Conservation (phyloP, 2,888 invertebrate species). For the Melipona bicolor region DNA sequence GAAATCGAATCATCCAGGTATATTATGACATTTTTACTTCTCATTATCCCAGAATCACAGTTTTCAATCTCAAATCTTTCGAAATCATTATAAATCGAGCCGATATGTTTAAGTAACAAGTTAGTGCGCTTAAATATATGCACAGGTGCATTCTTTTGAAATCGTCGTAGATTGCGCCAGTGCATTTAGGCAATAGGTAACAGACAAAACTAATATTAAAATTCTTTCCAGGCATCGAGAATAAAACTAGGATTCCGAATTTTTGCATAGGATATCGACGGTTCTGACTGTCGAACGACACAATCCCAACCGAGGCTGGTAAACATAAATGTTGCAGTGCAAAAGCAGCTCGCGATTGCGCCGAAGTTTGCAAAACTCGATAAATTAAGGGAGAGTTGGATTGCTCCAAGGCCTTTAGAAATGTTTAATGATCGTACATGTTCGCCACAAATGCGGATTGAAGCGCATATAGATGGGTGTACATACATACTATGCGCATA, state of each 20-base stretch:
- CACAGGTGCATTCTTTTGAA: not conserved
- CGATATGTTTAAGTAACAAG: too few species aligned
- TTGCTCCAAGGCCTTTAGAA: slow-evolving; percentile 61
- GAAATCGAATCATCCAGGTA: not conserved
- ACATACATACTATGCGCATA: not conserved
- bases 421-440: slow-evolving; percentile 47
- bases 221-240: not conserved
- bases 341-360: slow-evolving; percentile 19
- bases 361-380: slow-evolving; percentile 64
- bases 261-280: not conserved
- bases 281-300: not conserved
- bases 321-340: not conserved
- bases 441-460: slow-evolving; percentile 33
- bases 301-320: not conserved
- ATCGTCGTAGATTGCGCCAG: not conserved
- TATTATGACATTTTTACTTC: not conserved
- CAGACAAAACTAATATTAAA: not conserved
- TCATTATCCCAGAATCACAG: not conserved
- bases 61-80: too few species aligned
- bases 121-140: too few species aligned
- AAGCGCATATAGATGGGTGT: not conserved
- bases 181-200: too few species aligned
- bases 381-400: slow-evolving; percentile 68
- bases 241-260: not conserved
- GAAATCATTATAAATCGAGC: too few species aligned